A percentile compares a stretch with the other conserved stretches of the same genome.
Evolutionary conservation across 2,888 invertebrate genomes (phyloP).

Genomic region (Synergus itoensis): DNA sequence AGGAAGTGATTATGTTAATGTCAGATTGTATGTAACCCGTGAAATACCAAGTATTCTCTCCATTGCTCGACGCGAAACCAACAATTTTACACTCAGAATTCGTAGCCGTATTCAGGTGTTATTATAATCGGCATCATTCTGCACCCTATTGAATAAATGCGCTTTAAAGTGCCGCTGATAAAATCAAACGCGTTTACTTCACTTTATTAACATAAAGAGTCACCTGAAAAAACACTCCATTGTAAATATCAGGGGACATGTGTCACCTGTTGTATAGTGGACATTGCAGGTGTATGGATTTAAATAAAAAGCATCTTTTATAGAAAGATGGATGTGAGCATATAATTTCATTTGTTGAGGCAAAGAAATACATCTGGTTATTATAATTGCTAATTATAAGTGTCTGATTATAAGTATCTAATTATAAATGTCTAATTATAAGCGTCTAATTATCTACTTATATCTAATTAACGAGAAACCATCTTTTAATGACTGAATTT

Average conservation of each 20-base stretch:
- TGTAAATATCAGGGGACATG: not conserved
- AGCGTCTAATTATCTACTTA: too few relatives aligned
- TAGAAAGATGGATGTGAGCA: not conserved
- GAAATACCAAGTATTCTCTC: conserved; percentile 35
- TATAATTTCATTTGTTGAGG: not conserved
- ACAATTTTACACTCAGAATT: conserved; percentile 26
- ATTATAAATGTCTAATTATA: too few relatives aligned
- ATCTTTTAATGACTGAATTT: not conserved
- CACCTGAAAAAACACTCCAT: not conserved
- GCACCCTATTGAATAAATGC: conserved; percentile 66
- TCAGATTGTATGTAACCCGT: conserved; percentile 27
- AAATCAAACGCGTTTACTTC: conserved; percentile 57
- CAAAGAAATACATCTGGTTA: too few relatives aligned
- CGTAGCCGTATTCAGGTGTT: conserved; percentile 41
- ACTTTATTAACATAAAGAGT: conserved; percentile 64
- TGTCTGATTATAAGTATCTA: too few relatives aligned
- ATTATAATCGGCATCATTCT: conserved; percentile 58
- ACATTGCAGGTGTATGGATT: conserved; percentile 4
- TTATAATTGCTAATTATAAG: too few relatives aligned
- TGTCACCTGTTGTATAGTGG: not conserved
- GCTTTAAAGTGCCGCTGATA: conserved; percentile 65
- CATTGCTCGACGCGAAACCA: not conserved
- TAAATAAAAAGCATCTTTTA: not conserved
- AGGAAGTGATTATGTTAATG: conserved; percentile 33
- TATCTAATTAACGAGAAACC: not conserved